Percentiles rank a stretch among this genome's conserved stretches.
Evolutionary conservation across 2,888 invertebrate species (phyloP).

Genomic region (Tetanocera ferruginea): DNA sequence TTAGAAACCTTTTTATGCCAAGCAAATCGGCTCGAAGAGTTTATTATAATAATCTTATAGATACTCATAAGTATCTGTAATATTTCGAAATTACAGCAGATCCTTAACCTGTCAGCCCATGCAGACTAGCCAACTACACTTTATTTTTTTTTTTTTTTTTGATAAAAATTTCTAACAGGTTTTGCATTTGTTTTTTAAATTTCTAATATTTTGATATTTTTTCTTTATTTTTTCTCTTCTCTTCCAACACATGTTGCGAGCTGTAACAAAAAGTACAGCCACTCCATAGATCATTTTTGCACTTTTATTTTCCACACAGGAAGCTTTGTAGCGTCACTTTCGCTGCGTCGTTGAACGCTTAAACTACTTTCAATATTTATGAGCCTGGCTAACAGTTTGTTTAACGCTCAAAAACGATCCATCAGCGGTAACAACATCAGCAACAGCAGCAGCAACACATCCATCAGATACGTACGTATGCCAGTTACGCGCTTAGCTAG

Average conservation of each 20-base stretch:
- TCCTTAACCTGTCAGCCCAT: too few relatives aligned
- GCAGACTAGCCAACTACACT: too few relatives aligned
- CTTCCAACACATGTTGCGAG: too few relatives aligned
- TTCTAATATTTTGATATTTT: too few relatives aligned
- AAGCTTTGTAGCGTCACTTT: slow-evolving; percentile 3
- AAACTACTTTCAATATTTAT: slow-evolving; percentile 40
- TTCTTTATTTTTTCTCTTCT: background rate
- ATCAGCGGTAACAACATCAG: background rate
- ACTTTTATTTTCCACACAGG: background rate
- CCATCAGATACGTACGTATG: background rate
- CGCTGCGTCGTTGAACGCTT: slow-evolving; percentile 20
- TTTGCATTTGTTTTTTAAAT: background rate
- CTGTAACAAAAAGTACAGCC: too few relatives aligned
- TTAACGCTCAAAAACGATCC: background rate
- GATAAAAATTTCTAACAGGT: background rate
- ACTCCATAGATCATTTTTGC: too few relatives aligned
- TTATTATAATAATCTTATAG: too few relatives aligned
- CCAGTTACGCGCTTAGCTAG: background rate
- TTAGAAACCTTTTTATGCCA: too few relatives aligned
- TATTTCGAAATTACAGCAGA: too few relatives aligned
- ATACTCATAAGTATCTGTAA: too few relatives aligned
- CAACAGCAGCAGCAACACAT: background rate
- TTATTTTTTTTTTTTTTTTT: background rate
- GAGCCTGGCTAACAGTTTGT: slow-evolving; percentile 12
- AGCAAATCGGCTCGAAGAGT: too few relatives aligned